phyloP scores from a whole-genome alignment of 2,113 vertebrate species.

The Tragelaphus scriptus region DNA sequence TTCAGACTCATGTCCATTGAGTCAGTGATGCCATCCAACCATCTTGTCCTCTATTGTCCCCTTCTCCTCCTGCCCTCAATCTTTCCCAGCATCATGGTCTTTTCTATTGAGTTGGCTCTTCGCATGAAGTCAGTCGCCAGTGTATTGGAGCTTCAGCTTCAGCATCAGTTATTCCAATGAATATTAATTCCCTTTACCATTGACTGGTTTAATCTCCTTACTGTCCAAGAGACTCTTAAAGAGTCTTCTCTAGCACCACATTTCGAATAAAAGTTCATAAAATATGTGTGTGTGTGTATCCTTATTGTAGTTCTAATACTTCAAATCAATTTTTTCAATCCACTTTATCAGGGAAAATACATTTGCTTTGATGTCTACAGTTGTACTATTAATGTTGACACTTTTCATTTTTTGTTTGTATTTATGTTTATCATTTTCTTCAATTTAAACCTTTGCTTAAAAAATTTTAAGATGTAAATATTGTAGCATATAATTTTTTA shows the following conservation, averaged over 20 bases:
- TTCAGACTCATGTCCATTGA: background rate
- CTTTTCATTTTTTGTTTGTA: background rate
- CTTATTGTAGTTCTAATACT: background rate
- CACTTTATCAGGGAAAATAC: background rate
- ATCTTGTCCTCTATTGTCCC: background rate
- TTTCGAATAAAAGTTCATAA: background rate
- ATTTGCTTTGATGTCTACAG: constrained; percentile 17
- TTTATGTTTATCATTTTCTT: background rate
- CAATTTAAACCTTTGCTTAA: constrained; percentile 1
- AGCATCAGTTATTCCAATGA: background rate
- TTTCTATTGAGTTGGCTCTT: background rate
- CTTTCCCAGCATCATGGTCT: background rate
- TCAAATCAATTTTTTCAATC: constrained; percentile 15
- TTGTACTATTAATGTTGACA: background rate
- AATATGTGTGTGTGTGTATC: background rate
- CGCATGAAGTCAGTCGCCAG: background rate
- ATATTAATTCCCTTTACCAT: background rate
- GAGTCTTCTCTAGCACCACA: background rate
- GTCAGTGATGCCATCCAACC: background rate
- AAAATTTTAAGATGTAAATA: background rate
- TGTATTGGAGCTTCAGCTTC: background rate
- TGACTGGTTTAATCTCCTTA: background rate
- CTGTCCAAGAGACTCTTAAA: background rate
- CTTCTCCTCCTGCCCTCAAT: background rate
- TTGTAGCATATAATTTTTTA: background rate